Base-by-base conservation (phyloP, 2,113 vertebrate genomes). In the Urocynchramus pylzowi region DNA sequence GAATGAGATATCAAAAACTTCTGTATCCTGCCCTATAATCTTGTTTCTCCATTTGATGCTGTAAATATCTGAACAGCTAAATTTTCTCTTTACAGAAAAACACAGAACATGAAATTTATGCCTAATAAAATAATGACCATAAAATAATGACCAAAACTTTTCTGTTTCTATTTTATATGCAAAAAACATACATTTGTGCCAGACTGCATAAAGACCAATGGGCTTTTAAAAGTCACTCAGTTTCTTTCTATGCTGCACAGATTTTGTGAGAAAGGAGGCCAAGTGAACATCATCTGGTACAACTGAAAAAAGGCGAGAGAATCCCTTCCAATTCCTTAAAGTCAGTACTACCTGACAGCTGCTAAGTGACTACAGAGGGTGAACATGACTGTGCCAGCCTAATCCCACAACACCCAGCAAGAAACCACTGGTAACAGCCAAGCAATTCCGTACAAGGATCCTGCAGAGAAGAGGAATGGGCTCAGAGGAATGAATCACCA, bases 391-490 rank as follows among this genome's bases (percentile, higher is more conserved):
- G 26, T 79, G 39, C 13, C 70, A 90, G 31, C 19, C 49, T 64
- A 50, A 90, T 53, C 20, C 31, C 37, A 74, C 64, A 91, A 53
- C 24, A 56, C 24, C 41, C 21, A 64, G 41, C 9, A 30, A 45
- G 65, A 54, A 91, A 71, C 10, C 17, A 33, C 3, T 11, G 1
- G 0, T 28, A 70, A 54, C 6, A 33, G 42, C 19, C 35, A 37
- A 63, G 41, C 13, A 39, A 31, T 52, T 35, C 31, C 0, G 0
- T 10, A 21, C 6, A 16, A 1, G 2, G 52, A 39, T 47, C 28
- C 26, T 3, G 4, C 33, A 68, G 49, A 52, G 44, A 71, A 70
- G 13, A 63, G 15, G 16, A 82, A 54, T 11, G 22, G 30, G 44
- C 41, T 67, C 18, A 45, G 21, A 45, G 33, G 2, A 84, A 52